Evolutionary conservation across 2,888 invertebrate genomes (phyloP).

Genomic region (Halictus quadricinctus): DNA sequence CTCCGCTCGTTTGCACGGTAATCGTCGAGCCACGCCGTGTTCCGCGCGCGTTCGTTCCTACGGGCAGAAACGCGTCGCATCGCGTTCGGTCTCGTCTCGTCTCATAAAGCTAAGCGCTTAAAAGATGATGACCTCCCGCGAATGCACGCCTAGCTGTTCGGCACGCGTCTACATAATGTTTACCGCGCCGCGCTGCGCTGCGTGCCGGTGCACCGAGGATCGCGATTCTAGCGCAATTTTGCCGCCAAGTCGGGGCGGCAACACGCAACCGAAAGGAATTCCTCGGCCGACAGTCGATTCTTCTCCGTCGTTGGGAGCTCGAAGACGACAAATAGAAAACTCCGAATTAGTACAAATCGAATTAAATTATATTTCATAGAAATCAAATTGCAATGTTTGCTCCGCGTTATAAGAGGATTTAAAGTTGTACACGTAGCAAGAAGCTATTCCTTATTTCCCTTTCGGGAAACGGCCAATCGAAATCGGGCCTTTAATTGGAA

Average conservation of each 20-base stretch:
- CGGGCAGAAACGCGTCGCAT: not conserved
- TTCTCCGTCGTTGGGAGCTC: no score
- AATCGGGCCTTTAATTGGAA: no score
- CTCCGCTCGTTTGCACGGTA: constrained; percentile 44
- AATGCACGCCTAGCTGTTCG: constrained; percentile 24
- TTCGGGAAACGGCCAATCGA: no score
- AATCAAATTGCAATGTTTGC: no score
- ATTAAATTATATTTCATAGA: no score
- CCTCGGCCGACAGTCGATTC: not conserved
- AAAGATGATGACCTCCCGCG: constrained; percentile 57
- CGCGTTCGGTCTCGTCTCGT: constrained; percentile 4
- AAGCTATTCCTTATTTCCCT: no score
- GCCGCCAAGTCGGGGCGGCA: no score
- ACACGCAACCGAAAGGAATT: not conserved
- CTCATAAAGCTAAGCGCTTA: constrained; percentile 43
- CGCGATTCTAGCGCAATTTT: constrained; percentile 7
- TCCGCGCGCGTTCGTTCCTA: not conserved
- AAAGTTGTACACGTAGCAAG: no score
- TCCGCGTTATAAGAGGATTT: no score
- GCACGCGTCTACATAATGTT: constrained; percentile 39
- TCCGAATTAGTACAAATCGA: no score
- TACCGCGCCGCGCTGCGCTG: not conserved
- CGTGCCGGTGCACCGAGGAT: not conserved
- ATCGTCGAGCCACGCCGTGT: constrained; percentile 45
- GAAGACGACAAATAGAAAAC: no score